phyloP scores from a whole-genome alignment of 2,888 invertebrate genomes.

The Acrobasis repandana region DNA sequence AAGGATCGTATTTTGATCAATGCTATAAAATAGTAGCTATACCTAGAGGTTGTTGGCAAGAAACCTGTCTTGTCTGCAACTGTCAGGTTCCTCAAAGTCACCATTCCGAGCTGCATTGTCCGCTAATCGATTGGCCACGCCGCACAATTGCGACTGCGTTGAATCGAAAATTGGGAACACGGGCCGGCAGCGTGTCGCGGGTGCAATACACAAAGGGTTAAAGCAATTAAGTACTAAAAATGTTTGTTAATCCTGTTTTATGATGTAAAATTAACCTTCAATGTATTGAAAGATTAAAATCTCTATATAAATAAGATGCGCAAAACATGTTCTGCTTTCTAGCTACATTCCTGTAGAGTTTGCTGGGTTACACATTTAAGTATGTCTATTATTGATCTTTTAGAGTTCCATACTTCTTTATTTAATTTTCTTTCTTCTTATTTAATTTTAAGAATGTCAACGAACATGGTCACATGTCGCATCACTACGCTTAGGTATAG shows the following conservation, averaged over 20 bases:
- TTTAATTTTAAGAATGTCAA: too few species aligned
- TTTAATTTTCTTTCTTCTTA: too few species aligned
- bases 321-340: background rate
- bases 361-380: too few species aligned
- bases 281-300: background rate
- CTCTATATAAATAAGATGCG: background rate
- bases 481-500: too few species aligned
- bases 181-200: background rate
- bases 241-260: background rate
- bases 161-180: background rate
- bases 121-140: slow-evolving; percentile 54
- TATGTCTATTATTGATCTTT: too few species aligned
- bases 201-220: background rate
- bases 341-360: too few species aligned
- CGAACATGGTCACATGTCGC: too few species aligned
- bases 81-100: background rate
- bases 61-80: too few species aligned
- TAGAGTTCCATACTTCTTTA: too few species aligned
- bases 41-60: too few species aligned
- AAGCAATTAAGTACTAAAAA: slow-evolving; percentile 1
- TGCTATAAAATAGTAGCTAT: too few species aligned
- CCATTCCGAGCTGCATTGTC: slow-evolving; percentile 35
- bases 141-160: slow-evolving; percentile 1
- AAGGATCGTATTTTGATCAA: too few species aligned
- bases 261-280: background rate